Base-by-base conservation (phyloP, 2,113 vertebrate genomes). In the Uria lomvia region DNA sequence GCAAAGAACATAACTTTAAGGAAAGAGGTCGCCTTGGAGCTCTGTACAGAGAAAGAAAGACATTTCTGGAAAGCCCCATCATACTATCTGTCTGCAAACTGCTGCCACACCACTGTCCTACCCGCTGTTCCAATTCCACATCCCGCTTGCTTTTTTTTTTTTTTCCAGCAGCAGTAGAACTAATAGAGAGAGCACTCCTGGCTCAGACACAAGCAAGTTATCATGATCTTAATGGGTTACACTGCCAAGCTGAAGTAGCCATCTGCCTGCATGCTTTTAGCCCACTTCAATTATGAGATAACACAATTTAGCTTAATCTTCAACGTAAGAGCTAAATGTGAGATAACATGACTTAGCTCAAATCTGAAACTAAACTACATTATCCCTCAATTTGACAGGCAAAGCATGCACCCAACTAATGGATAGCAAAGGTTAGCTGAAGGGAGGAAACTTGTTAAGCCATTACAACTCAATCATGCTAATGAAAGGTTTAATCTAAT, bases 201-300 rank as follows among this genome's bases (percentile, higher is more conserved):
- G 84, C 87, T 91, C 90, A 87, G 52, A 32, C 40, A 74, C 19
- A 74, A 71, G 56, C 43, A 94, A 95, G 72, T 92, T 92, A 77
- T 88, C 83, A 76, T 53, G 52, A 80, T 80, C 80, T 91, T 91
- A 80, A 77, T 83, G 45, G 62, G 15, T 40, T 73, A 73, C 0
- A 2, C 89, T 68, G 68, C 55, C 84, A 89, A 87, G 40, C 34
- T 89, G 89, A 92, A 89, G 92, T 77, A 94, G 92, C 92, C 96
- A 96, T 92, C 96, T 96, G 96, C 80, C 83, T 70, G 36, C 66
- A 65, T 60, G 92, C 75, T 96, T 96, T 95, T 83, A 97, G 83
- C 72, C 79, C 53, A 36, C 72, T 95, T 89, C 76, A 86, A 38
- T 91, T 86, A 88, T 0, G 3, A 78, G 38, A 78, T 56, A 94